A percentile compares a stretch with the other conserved stretches of the same genome.
phyloP scores from a whole-genome alignment of 2,888 invertebrate species.

The Furcula furcula region DNA sequence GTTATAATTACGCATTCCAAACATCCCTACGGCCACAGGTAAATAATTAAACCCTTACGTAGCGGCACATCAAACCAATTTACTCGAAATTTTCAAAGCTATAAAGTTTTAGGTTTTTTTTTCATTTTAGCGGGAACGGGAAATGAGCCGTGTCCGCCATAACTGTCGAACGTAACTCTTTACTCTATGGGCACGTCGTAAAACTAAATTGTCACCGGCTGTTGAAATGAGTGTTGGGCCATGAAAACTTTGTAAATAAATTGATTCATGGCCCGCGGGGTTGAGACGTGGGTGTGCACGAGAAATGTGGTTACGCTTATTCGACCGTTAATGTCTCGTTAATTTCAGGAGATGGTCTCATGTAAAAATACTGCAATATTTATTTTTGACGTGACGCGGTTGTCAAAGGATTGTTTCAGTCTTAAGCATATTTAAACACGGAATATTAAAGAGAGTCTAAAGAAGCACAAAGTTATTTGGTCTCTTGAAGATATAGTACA shows the following conservation, averaged over 20 bases:
- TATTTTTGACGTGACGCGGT: background rate
- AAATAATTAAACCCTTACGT: slow-evolving; percentile 14
- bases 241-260: slow-evolving; percentile 59
- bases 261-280: slow-evolving; percentile 60
- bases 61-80: slow-evolving; percentile 34
- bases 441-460: too few relatives aligned
- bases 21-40: slow-evolving; percentile 1
- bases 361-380: slow-evolving; percentile 18
- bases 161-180: slow-evolving; percentile 79
- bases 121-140: slow-evolving; percentile 61
- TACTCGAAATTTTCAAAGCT: slow-evolving; percentile 37
- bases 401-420: too few relatives aligned
- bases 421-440: too few relatives aligned
- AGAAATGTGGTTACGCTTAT: slow-evolving; percentile 64
- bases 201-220: slow-evolving; percentile 80
- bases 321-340: slow-evolving; percentile 46
- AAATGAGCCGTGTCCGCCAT: slow-evolving; percentile 71
- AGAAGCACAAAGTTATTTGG: too few relatives aligned
- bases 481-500: too few relatives aligned
- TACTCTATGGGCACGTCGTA: slow-evolving; percentile 71
- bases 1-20: too few relatives aligned
- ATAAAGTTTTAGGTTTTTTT: slow-evolving; percentile 34
- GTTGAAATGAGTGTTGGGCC: slow-evolving; percentile 55
- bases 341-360: slow-evolving; percentile 18
- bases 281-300: slow-evolving; percentile 50